Percentiles rank a stretch among this genome's conserved stretches.
Conservation (phyloP, 2,797 vertebrate species). For the Xenops minutus region DNA sequence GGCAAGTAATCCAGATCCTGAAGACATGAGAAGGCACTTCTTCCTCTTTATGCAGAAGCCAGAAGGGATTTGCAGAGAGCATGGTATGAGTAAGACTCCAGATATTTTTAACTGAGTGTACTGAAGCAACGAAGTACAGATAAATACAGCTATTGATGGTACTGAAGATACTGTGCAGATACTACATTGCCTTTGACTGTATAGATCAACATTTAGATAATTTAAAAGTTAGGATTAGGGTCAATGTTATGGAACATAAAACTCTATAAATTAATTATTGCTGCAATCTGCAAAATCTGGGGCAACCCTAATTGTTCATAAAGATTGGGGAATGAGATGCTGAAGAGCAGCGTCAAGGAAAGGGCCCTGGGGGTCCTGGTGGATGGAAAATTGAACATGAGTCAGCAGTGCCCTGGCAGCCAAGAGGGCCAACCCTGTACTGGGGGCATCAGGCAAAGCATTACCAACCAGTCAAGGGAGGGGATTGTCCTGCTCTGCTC, state of each 20-base stretch:
- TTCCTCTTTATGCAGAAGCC: neutral
- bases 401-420: neutral
- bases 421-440: neutral
- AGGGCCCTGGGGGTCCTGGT: neutral
- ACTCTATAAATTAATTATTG: neutral
- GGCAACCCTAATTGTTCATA: neutral
- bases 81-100: neutral
- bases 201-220: neutral
- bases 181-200: neutral
- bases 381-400: no score
- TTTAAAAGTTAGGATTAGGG: neutral
- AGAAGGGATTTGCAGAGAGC: neutral
- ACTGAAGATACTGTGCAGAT: neutral
- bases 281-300: neutral
- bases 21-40: neutral
- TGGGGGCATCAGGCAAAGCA: neutral
- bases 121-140: neutral
- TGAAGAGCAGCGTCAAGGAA: neutral
- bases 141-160: neutral
- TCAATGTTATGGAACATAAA: neutral
- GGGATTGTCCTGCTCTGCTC: neutral
- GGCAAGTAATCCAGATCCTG: neutral
- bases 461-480: rapidly evolving
- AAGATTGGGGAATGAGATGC: neutral
- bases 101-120: neutral